Conservation (phyloP, 1,140 invertebrate genomes). For the Musca domestica region DNA sequence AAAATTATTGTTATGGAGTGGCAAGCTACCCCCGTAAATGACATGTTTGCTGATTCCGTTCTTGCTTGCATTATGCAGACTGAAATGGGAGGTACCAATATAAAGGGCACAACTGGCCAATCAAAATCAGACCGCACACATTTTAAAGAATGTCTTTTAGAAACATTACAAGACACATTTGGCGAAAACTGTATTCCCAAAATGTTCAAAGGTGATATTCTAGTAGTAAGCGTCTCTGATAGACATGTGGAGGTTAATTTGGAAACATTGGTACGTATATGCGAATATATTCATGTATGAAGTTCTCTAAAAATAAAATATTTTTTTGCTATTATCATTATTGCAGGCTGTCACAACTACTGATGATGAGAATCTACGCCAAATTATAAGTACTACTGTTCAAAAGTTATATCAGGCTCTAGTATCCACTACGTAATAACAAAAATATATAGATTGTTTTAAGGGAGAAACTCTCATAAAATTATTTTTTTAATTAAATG, state of each 20-base stretch:
- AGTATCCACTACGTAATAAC: constrained; percentile 48
- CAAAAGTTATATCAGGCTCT: constrained; percentile 81
- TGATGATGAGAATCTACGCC: constrained; percentile 78
- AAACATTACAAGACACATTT: constrained; percentile 93
- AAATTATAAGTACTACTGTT: constrained; percentile 83
- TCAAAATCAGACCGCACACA: constrained; percentile 78
- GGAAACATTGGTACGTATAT: constrained; percentile 67
- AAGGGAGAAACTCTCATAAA: constrained; percentile 28
- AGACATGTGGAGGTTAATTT: constrained; percentile 86
- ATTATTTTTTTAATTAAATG: no score
- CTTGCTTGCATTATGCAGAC: constrained; percentile 80
- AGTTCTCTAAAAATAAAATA: constrained; percentile 57
- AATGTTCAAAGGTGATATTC: constrained; percentile 86
- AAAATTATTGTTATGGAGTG: constrained; percentile 87
- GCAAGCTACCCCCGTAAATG: constrained; percentile 90
- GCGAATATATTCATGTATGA: neutral
- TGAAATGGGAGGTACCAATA: constrained; percentile 64
- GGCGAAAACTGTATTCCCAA: constrained; percentile 93
- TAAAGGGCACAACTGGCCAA: constrained; percentile 62
- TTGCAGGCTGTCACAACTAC: constrained; percentile 75
- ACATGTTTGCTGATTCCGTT: constrained; percentile 97
- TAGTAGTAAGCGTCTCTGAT: constrained; percentile 81
- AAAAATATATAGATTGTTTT: constrained; percentile 26
- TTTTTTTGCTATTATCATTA: constrained; percentile 51
- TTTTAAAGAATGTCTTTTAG: constrained; percentile 90